Percentiles rank a stretch among this genome's conserved stretches.
Conservation (phyloP, 2,797 vertebrate genomes). For the Eutrigla gurnardus region DNA sequence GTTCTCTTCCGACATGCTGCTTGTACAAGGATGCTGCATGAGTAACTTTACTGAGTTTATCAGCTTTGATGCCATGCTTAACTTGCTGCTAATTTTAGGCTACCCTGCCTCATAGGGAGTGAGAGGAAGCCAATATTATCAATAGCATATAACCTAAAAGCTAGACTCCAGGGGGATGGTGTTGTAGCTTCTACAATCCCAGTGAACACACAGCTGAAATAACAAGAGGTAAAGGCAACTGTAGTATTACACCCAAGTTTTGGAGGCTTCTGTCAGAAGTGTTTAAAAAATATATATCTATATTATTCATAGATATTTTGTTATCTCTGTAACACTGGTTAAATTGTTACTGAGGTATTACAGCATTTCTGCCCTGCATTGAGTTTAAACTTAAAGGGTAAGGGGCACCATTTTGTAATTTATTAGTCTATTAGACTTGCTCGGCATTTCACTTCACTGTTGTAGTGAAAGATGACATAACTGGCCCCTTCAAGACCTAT, state of each 20-base stretch:
- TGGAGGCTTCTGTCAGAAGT: slow-evolving; percentile 9
- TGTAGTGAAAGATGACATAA: slow-evolving; percentile 72
- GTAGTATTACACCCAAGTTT: neutral
- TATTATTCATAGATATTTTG: slow-evolving; percentile 35
- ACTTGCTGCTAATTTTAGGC: slow-evolving; percentile 68
- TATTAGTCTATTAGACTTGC: slow-evolving; percentile 59
- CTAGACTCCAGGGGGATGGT: slow-evolving; percentile 19
- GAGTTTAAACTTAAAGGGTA: slow-evolving; percentile 48
- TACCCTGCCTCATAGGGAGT: slow-evolving; percentile 27
- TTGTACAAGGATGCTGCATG: slow-evolving; percentile 39
- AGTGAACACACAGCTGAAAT: neutral
- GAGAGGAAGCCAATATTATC: slow-evolving; percentile 69
- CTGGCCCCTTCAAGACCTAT: slow-evolving; percentile 71
- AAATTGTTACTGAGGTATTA: slow-evolving; percentile 48
- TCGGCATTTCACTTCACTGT: slow-evolving; percentile 59
- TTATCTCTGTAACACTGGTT: slow-evolving; percentile 34
- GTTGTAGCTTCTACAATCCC: neutral
- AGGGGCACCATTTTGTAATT: slow-evolving; percentile 59
- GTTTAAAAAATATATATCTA: neutral
- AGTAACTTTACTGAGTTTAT: slow-evolving; percentile 63
- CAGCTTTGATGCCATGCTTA: slow-evolving; percentile 50
- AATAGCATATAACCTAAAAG: slow-evolving; percentile 59
- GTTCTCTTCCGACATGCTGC: neutral
- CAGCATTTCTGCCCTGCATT: slow-evolving; percentile 43
- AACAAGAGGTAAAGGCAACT: neutral